Percentiles rank a stretch among this genome's conserved stretches.
Conservation (phyloP, 2,888 invertebrate genomes). For the Epinotia nisella region DNA sequence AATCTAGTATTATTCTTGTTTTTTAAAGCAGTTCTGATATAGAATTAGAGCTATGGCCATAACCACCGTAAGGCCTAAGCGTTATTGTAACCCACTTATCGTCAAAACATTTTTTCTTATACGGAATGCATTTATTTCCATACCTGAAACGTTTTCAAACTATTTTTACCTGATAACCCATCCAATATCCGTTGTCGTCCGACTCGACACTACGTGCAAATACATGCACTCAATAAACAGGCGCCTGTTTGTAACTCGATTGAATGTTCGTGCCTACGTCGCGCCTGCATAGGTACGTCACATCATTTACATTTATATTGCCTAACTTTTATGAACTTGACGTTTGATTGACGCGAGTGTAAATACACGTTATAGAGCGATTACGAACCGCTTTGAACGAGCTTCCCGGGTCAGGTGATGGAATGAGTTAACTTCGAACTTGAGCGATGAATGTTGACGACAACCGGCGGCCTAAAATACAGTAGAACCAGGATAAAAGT, state of each 20-base stretch:
- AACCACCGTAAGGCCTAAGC: too few relatives aligned
- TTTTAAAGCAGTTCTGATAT: too few relatives aligned
- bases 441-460: neutral
- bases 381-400: constrained; percentile 17
- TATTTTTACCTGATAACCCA: neutral
- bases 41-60: too few relatives aligned
- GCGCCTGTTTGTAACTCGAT: constrained; percentile 26
- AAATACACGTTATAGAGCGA: constrained; percentile 48
- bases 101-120: neutral
- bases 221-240: constrained; percentile 14
- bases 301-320: constrained; percentile 56
- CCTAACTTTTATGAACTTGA: constrained; percentile 49
- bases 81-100: too few relatives aligned
- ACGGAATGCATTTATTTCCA: neutral
- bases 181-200: neutral
- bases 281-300: constrained; percentile 43
- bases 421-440: neutral
- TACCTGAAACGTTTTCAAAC: neutral
- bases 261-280: constrained; percentile 24
- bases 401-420: constrained; percentile 3
- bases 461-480: neutral
- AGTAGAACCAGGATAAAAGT: too few relatives aligned
- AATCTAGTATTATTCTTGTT: too few relatives aligned
- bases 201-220: constrained; percentile 1
- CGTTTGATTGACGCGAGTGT: constrained; percentile 51